Percentiles rank a stretch among this genome's conserved stretches.
These are phyloP conservation scores for Scolopax rusticola DNA, from an alignment of 2,797 vertebrate genomes.

Conservation along the genomic window DNA sequence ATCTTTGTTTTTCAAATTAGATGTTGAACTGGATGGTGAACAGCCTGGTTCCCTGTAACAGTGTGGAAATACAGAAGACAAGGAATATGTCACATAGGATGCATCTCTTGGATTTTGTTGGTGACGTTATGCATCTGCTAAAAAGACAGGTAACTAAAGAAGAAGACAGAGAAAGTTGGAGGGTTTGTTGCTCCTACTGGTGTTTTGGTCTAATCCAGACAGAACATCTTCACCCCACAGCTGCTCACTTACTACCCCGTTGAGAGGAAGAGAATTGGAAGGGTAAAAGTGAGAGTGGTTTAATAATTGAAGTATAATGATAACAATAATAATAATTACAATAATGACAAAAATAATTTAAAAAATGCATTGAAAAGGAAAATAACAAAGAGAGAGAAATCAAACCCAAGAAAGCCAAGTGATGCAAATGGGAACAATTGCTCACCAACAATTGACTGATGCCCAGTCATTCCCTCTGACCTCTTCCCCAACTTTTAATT, in stretches of 20 bases:
- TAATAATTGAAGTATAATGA: not conserved
- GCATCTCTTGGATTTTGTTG: not conserved
- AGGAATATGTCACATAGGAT: not conserved
- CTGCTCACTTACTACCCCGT: not conserved
- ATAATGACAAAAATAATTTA: not conserved
- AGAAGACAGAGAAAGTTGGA: not conserved
- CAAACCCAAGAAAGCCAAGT: not conserved
- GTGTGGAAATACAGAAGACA: not conserved
- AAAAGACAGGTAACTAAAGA: not conserved
- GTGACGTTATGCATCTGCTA: accelerated
- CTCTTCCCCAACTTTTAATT: not conserved
- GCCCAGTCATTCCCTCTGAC: not conserved
- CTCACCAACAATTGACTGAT: not conserved
- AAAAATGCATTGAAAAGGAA: not conserved
- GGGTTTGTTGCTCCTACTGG: not conserved
- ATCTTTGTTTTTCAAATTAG: not conserved
- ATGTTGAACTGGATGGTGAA: accelerated
- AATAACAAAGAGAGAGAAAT: not conserved
- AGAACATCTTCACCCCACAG: not conserved
- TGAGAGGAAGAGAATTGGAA: not conserved
- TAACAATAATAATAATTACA: not conserved
- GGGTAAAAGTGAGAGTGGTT: not conserved
- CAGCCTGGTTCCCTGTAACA: not conserved
- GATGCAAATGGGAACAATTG: not conserved
- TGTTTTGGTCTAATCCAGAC: not conserved